Conservation (phyloP, 2,888 invertebrate genomes). For the Germaria angustata region DNA sequence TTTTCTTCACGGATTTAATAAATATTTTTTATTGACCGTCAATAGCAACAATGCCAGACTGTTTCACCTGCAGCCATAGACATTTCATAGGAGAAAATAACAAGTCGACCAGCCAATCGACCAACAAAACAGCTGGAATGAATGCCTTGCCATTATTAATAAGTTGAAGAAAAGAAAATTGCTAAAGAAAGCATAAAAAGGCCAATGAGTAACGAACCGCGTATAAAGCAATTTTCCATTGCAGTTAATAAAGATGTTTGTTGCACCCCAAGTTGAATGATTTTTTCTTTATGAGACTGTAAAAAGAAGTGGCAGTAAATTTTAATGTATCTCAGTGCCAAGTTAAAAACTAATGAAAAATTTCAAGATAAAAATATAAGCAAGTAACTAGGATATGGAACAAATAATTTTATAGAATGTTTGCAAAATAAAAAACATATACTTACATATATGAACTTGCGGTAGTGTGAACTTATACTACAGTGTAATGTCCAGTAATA, state of each 20-base stretch:
- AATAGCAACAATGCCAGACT: constrained; percentile 32
- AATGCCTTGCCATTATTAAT: not conserved
- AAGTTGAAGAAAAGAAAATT: not conserved
- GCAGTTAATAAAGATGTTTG: constrained; percentile 59
- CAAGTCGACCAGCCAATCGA: not conserved
- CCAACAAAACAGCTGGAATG: not conserved
- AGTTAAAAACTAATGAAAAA: not conserved
- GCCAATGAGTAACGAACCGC: constrained; percentile 14
- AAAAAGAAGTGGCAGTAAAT: not conserved
- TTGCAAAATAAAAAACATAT: too few species aligned
- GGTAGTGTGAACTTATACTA: too few species aligned
- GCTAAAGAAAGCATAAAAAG: not conserved
- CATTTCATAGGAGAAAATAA: not conserved
- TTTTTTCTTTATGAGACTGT: too few species aligned
- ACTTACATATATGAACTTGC: too few species aligned
- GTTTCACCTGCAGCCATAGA: constrained; percentile 6
- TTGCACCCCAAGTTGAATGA: not conserved
- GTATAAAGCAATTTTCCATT: constrained; percentile 36
- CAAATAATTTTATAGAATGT: too few species aligned
- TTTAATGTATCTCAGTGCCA: not conserved
- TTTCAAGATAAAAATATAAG: not conserved
- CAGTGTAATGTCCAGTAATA: too few species aligned
- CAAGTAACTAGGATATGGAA: too few species aligned
- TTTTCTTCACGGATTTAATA: constrained; percentile 43
- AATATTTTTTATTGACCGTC: constrained; percentile 48